These are phyloP conservation scores for Diadegma fenestrale DNA, from an alignment of 2,888 invertebrate species.

Conservation along the genomic window DNA sequence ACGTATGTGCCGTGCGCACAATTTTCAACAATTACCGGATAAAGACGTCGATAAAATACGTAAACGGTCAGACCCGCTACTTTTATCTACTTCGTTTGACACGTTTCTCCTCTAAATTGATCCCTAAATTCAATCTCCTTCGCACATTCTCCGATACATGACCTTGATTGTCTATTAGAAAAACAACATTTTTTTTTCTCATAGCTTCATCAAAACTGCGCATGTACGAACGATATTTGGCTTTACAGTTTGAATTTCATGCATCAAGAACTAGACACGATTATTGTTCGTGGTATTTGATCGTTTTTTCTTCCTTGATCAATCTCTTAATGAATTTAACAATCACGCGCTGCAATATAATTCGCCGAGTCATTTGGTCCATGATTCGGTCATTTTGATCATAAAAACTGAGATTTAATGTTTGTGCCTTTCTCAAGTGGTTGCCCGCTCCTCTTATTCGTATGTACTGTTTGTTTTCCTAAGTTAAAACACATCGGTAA, in stretches of 20 bases:
- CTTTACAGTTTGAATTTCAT: conserved; percentile 13
- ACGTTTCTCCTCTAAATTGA: conserved; percentile 53
- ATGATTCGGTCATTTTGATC: background rate
- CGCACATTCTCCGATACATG: conserved; percentile 38
- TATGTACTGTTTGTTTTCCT: background rate
- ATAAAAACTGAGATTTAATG: background rate
- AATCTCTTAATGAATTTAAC: background rate
- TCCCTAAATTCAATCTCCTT: conserved; percentile 53
- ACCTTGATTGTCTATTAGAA: conserved; percentile 49
- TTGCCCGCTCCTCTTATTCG: background rate
- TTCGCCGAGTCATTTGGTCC: background rate
- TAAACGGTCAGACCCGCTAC: conserved; percentile 38
- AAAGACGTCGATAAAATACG: conserved; percentile 26
- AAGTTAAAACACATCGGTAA: conserved; percentile 56
- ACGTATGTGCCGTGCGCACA: background rate
- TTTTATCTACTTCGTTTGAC: conserved; percentile 29
- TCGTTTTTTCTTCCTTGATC: conserved; percentile 2
- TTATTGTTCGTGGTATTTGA: conserved; percentile 22
- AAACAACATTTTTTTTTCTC: conserved; percentile 48
- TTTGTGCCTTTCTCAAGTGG: background rate
- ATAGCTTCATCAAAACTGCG: conserved; percentile 9
- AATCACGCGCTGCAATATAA: background rate
- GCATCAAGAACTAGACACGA: background rate
- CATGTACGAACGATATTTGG: conserved; percentile 16
- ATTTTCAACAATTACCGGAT: conserved; percentile 41